Evolutionary conservation across 2,797 vertebrate genomes (phyloP), one percentile per base, ranked within the genome.

Genomic region (Pterois miles): DNA sequence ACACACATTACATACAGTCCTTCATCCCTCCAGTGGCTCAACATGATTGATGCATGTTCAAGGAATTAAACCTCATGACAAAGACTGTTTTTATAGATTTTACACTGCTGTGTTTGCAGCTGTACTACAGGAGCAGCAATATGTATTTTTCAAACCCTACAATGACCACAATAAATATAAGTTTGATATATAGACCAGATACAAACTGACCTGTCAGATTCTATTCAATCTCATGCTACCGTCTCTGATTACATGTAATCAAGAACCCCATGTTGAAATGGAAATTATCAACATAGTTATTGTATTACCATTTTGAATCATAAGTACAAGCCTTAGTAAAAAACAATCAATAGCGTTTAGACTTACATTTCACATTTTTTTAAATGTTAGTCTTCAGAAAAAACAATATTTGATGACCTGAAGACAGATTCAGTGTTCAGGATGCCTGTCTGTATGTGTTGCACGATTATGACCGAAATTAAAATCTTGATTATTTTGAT

Each of bases 11-110:
- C 29, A 65, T 43, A 23, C 57, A 67, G 60, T 58, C 22, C 43
- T 36, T 68, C 48, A 36, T 82, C 27, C 34, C 58, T 69, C 27
- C 33, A 53, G 34, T 13, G 20, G 36, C 78, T 76, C 72, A 81
- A 62, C 46, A 74, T 8, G 8, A 63, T 38, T n/a, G 22, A 58
- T 56, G 34, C 33, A 7, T 59, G 50, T 76, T 81, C 48, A 43
- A 65, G 13, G n/a, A 64, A 22, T 22, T 62, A 48, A 67, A 34
- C 23, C 23, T 65, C 6, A 13, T 27, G 9, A 70, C 11, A 38
- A 20, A 6, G 12, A 50, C 9, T 2, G 27, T 54, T 50, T 52
- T 1, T n/a, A 36, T 8, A 11, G 27, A 65, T 52, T 69, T 40
- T 23, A 57, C 29, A 48, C 34, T 29, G 36, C 38, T 63, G 16